Evolutionary conservation across 2,797 vertebrate species (phyloP).

Genomic region (Trachops cirrhosus): DNA sequence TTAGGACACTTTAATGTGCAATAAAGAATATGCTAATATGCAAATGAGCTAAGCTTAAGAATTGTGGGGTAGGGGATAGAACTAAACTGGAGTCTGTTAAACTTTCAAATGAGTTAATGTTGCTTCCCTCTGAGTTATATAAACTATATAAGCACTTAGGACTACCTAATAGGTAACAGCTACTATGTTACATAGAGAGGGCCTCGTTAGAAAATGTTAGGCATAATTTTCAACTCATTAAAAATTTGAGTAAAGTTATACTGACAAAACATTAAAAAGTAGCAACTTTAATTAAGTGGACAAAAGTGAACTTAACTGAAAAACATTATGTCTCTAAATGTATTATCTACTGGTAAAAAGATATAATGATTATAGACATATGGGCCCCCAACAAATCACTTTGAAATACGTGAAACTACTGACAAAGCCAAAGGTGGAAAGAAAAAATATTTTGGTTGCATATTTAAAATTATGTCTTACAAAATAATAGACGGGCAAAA

Average conservation of each 20-base stretch:
- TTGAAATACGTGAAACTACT: neutral
- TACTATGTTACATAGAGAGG: neutral
- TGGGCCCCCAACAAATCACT: neutral
- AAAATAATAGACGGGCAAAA: slow-evolving; percentile 2
- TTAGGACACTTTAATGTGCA: neutral
- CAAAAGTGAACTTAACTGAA: neutral
- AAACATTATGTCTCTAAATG: neutral
- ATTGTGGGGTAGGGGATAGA: neutral
- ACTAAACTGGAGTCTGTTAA: neutral
- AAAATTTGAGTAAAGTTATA: neutral
- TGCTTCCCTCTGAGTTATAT: neutral
- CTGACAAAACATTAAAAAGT: neutral
- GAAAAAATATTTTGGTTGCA: neutral
- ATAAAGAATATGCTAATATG: neutral
- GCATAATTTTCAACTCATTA: neutral
- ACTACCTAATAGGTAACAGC: neutral
- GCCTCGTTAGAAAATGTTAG: neutral
- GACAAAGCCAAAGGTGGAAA: neutral
- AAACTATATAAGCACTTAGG: neutral
- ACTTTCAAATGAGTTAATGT: neutral
- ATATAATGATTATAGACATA: neutral
- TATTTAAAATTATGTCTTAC: slow-evolving; percentile 20
- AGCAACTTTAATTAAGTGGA: neutral
- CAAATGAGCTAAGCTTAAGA: neutral
- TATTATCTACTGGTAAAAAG: neutral